Percentiles rank a stretch among this genome's conserved stretches.
Conservation (phyloP, 2,113 vertebrate genomes). For the Butorides virescens region DNA sequence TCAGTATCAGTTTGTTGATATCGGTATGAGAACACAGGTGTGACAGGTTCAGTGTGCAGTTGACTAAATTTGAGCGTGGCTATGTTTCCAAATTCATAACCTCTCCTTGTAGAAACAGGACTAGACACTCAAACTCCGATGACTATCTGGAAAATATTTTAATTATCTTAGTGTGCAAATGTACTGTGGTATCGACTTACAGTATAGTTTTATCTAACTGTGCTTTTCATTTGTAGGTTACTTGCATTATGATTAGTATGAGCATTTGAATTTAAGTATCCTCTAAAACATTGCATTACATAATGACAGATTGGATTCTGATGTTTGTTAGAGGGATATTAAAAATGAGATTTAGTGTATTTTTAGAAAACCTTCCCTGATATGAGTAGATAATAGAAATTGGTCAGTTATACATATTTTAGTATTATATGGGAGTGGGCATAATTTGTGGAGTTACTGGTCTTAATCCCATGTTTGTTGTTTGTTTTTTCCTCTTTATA, state of each 20-base stretch:
- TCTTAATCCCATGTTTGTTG: constrained; percentile 8
- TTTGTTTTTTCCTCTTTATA: neutral
- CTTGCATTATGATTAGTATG: neutral
- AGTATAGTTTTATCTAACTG: neutral
- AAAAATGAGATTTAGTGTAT: neutral
- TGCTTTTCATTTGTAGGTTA: neutral
- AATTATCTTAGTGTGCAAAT: neutral
- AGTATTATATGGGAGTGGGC: neutral
- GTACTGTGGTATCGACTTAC: neutral
- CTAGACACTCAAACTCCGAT: neutral
- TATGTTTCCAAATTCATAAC: neutral
- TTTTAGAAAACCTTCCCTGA: neutral
- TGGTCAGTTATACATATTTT: neutral
- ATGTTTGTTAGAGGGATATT: neutral
- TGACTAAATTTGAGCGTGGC: neutral
- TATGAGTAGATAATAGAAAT: neutral
- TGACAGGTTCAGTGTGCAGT: neutral
- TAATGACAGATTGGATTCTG: neutral
- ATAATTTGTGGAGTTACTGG: neutral
- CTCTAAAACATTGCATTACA: neutral
- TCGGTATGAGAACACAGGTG: neutral
- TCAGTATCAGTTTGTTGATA: neutral
- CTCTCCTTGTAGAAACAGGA: neutral
- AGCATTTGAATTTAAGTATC: neutral
- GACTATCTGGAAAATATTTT: neutral